A percentile compares a stretch with the other conserved stretches of the same genome.
Conservation (phyloP, 2,888 invertebrate species). For the Asteroscopus sphinx region DNA sequence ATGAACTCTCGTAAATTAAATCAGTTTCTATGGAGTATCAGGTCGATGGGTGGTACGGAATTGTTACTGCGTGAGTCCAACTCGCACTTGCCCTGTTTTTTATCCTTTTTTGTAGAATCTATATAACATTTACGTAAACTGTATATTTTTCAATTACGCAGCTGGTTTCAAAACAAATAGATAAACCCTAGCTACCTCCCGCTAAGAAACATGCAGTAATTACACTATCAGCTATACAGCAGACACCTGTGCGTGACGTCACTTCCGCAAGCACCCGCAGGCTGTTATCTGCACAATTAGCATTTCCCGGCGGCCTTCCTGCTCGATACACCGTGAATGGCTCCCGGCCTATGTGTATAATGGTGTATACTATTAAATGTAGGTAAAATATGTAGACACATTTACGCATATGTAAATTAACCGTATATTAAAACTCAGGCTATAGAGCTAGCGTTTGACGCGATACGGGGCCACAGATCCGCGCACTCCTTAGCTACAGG, state of each 20-base stretch:
- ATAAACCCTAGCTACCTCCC: slow-evolving; percentile 9
- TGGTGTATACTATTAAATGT: neutral
- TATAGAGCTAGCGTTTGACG: slow-evolving; percentile 99
- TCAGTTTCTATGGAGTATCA: too few species aligned
- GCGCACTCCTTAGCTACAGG: slow-evolving; percentile 99
- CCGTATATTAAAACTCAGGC: slow-evolving; percentile 90
- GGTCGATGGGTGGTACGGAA: too few species aligned
- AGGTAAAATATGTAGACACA: too few species aligned
- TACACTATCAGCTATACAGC: slow-evolving; percentile 34
- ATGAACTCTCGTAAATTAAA: too few species aligned
- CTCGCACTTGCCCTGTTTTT: too few species aligned
- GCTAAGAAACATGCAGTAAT: slow-evolving; percentile 30
- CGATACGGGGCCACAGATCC: slow-evolving; percentile 99
- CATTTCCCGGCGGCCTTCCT: slow-evolving; percentile 59
- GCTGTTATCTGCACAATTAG: slow-evolving; percentile 66
- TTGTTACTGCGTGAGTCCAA: too few species aligned
- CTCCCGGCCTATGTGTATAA: slow-evolving; percentile 13
- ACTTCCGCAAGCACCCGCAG: slow-evolving; percentile 62
- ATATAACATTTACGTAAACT: too few species aligned
- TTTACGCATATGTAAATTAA: slow-evolving; percentile 52
- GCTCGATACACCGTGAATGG: slow-evolving; percentile 13
- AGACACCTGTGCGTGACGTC: slow-evolving; percentile 58
- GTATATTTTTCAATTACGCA: too few species aligned
- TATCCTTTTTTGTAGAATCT: too few species aligned
- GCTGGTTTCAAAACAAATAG: slow-evolving; percentile 17